Evolutionary conservation across 2,797 vertebrate species (phyloP).

Genomic region (Clarias pachynema): DNA sequence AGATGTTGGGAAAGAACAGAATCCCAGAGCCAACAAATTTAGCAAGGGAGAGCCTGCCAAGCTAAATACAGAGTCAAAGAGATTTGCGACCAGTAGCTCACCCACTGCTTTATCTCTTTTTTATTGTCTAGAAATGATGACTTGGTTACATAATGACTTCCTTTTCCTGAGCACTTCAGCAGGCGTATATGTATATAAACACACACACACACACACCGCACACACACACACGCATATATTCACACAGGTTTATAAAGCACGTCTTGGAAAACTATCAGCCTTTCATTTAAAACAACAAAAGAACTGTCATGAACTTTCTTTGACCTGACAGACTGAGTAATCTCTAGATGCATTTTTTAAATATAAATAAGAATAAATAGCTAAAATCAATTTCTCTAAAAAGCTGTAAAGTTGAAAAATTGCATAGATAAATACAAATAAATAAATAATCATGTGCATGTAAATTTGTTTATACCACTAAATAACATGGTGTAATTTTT

Average conservation of each 20-base stretch:
- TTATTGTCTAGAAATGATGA: conserved; percentile 27
- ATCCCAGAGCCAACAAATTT: conserved; percentile 6
- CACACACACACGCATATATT: conserved; percentile 14
- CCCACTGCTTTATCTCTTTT: conserved; percentile 14
- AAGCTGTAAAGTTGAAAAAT: too few relatives aligned
- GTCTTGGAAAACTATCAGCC: background rate
- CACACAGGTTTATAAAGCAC: conserved; percentile 6
- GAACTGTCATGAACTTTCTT: background rate
- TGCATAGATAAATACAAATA: too few relatives aligned
- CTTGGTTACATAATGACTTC: conserved; percentile 51
- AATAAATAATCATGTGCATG: background rate
- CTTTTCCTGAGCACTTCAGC: conserved; percentile 60
- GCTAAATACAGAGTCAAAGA: background rate
- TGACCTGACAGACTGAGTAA: background rate
- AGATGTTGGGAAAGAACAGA: background rate
- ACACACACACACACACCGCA: conserved; percentile 26
- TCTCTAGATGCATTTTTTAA: background rate
- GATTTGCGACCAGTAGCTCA: conserved; percentile 16
- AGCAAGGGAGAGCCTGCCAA: background rate
- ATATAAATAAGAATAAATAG: background rate
- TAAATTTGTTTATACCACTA: background rate
- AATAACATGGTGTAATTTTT: conserved; percentile 11
- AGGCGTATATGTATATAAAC: conserved; percentile 30
- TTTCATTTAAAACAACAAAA: conserved; percentile 4
- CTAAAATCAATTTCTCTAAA: background rate